Base-by-base conservation (phyloP, 2,797 vertebrate genomes). In the Mus spretus region DNA sequence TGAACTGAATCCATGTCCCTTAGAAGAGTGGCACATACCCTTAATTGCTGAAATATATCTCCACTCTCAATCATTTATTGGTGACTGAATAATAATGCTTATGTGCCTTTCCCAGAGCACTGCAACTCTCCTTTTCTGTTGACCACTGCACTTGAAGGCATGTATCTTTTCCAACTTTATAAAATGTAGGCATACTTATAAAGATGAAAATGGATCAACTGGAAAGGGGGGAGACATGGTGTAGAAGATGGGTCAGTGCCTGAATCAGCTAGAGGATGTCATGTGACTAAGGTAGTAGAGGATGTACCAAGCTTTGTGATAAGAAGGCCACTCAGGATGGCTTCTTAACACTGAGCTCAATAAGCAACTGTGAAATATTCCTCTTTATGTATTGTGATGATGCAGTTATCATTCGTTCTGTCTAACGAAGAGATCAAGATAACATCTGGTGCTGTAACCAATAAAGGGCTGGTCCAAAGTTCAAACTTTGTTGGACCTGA, bases 351-450 rank as follows among this genome's bases (percentile, higher is more conserved):
- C 17, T 85, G 65, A 89, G 40, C 53, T 78, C n/a, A 63, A 1
- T 24, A 70, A 53, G 57, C 63, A 74, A 9, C 44, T 91, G 1
- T 17, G 75, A 11, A 19, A 20, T 14, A 77, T 59, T 59, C 20
- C 65, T 22, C 10, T 44, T 53, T 87, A 53, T 88, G 20, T 59
- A 55, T 47, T 22, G 59, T 8, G 82, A 2, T 63, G 7, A 63
- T 50, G 7, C 0, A 65, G 26, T 4, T 0, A 11, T 47, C 6
- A 65, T 55, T 70, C 67, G 2, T 14, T 26, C 24, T 22, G 1
- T 63, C 44, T 79, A n/a, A 20, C 57, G 40, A 81, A 28, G 19
- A 91, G 14, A 91, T 12, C 53, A 24, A 83, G 53, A 6, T 55
- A 74, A 47, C 28, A n/a, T 12, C 22, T 53, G n/a, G 6, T 81